Evolutionary conservation across 2,113 vertebrate species (phyloP), one percentile per base, ranked within the genome.

Genomic region (Epinephelus moara): DNA sequence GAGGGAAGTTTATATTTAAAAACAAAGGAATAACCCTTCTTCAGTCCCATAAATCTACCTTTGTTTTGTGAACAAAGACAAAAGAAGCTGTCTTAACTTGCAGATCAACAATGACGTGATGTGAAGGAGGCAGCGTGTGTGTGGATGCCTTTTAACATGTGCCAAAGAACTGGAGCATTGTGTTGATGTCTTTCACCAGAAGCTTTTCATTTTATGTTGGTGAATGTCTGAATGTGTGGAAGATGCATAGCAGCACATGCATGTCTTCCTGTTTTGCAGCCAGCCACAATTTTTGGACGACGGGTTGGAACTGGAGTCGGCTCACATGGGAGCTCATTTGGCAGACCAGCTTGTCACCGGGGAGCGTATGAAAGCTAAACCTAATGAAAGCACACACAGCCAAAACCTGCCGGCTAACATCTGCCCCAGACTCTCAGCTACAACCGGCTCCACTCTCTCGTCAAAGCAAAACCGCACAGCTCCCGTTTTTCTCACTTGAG

Each of bases 281-380:
- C 91, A 87, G 88, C 61, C 80, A 66, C 80, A 79, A 45, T 82
- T 80, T 88, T 81, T 91, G 89, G 89, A 90, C 67, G 45, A 52
- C 13, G 66, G 82, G 25, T 37, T 87, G 83, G 88, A 88, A 75
- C 81, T 59, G 80, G 63, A 90, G 85, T 77, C 74, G 68, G 64
- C 80, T 87, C 94, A 85, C 91, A 60, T 63, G 93, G 92, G 91
- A 93, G 83, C 91, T 95, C 90, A 93, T 95, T 95, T 95, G 91
- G 93, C 89, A 78, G 90, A 75, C 19, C 47, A 7, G 81, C 33
- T 71, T 37, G 84, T 84, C 86, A 87, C 82, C 62, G 21, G 93
- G 90, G 90, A 91, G 78, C 7, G 37, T 70, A 85, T 88, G 87
- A 91, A 90, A 89, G 87, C 81, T 81, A 87, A 88, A 87, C 81